Percentiles rank a stretch among this genome's conserved stretches.
These are phyloP conservation scores for Bergia sp. DNA, from an alignment of 92 coral and sea anemone species.

Conservation along the genomic window DNA sequence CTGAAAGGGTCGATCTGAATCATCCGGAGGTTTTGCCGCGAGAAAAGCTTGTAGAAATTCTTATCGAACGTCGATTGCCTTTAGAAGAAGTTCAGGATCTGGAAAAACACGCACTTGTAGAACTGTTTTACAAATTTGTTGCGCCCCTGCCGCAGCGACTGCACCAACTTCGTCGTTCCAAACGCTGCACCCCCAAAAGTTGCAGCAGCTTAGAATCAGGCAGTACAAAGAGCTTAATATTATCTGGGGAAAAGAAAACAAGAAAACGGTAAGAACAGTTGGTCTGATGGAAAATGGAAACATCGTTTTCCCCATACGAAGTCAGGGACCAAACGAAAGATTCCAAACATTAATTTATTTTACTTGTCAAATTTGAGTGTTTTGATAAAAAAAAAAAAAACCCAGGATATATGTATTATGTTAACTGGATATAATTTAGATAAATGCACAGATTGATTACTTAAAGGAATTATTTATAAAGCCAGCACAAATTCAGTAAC, in stretches of 20 bases:
- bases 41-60: conserved; percentile 79
- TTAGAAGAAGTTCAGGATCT: conserved; percentile 61
- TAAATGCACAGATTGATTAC: no score
- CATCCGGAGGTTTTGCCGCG: conserved; percentile 93
- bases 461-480: no score
- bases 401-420: no score
- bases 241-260: conserved; percentile 14
- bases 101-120: conserved; percentile 79
- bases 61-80: conserved; percentile 71
- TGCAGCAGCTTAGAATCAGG: conserved; percentile 25
- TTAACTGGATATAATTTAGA: no score
- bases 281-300: neutral
- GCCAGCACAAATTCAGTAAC: no score
- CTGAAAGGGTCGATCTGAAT: conserved; percentile 27
- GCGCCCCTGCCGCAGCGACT: conserved; percentile 91
- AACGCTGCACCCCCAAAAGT: conserved; percentile 55
- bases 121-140: conserved; percentile 75
- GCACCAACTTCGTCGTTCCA: conserved; percentile 83
- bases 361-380: no score
- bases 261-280: conserved; percentile 63
- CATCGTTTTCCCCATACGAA: neutral
- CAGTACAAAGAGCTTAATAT: neutral
- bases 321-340: no score
- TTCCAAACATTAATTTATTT: no score
- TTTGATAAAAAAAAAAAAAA: no score